Base-by-base conservation (phyloP, 92 coral and sea anemone species). In the Pocillopora grandis region DNA sequence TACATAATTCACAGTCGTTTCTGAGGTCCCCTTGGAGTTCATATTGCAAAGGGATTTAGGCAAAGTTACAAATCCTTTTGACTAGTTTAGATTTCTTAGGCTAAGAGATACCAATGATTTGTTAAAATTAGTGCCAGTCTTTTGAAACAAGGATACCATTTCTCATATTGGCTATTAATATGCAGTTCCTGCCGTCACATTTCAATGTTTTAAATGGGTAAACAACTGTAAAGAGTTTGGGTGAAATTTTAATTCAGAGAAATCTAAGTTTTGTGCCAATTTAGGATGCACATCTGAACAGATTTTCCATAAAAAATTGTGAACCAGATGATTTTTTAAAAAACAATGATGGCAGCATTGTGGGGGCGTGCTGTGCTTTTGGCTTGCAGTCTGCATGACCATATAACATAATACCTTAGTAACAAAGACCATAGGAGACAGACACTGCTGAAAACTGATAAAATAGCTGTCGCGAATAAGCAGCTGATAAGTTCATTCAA, bases 301-400 rank as follows among this genome's bases (percentile, higher is more conserved):
- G 75, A 35, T 16, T 70, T 14, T 1, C 37, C 75, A 35, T 35
- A 23, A 16, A 6, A 61, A 58, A 17, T 35, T 56, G 5, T 15
- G 67, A 76, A 58, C 57, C 2, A 31, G 48, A 57, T 21, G 37
- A 65, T 36, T n/a, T 55, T 17, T 16, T 72, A 61, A 20, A 27
- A 58, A 19, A 12, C 49, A 67, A 67, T 66, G 27, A 56, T 23
- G 64, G 70, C 66, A 71, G 67, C 16, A 69, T 81, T 70, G 72
- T 62, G 86, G 86, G n/a, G 86, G 79, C 86, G 72, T 71, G 79
- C 69, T 9, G 10, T 58, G 58, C 72, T 82, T 72, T 61, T 27
- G 57, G 52, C 10, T 66, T 66, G 48, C 13, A 49, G 78, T 60
- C 69, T 58, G 19, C 35, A 56, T 36, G 62, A 14, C 23, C 86